Conservation (phyloP, 1,140 invertebrate species). For the Venturia canescens region DNA sequence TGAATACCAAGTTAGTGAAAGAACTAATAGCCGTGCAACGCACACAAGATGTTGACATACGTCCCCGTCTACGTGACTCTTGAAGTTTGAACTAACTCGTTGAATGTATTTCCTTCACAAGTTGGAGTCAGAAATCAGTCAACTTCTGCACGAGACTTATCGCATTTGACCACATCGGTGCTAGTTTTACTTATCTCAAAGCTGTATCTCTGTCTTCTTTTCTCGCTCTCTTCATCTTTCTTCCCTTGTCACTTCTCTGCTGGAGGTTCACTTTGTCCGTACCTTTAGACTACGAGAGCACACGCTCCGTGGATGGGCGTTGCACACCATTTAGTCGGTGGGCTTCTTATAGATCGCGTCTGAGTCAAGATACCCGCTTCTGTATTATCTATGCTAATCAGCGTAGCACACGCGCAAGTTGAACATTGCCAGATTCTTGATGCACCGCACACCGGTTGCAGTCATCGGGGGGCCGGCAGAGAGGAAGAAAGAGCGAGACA, state of each 20-base stretch:
- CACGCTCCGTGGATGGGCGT: background rate
- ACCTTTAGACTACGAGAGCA: constrained; percentile 1
- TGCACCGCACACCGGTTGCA: background rate
- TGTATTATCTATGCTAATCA: constrained; percentile 57
- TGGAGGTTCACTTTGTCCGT: background rate
- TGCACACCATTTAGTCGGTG: constrained; percentile 25
- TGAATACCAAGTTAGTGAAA: constrained; percentile 23
- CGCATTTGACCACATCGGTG: constrained; percentile 47
- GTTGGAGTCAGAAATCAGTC: background rate
- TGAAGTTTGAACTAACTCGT: background rate
- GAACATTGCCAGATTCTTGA: constrained; percentile 21
- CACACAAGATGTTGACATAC: background rate
- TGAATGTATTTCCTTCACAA: background rate
- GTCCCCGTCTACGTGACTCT: background rate
- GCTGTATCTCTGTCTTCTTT: background rate
- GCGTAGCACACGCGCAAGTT: constrained; percentile 5
- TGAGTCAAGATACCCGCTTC: background rate
- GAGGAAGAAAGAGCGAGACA: background rate
- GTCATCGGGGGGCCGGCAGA: background rate
- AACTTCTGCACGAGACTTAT: constrained; percentile 43
- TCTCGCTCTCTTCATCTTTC: background rate
- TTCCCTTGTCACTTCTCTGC: background rate
- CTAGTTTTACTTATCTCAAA: constrained; percentile 51
- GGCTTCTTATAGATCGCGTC: constrained; percentile 30
- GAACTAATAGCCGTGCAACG: background rate